Conservation (phyloP, 2,113 vertebrate species). For the Mesitornis unicolor region DNA sequence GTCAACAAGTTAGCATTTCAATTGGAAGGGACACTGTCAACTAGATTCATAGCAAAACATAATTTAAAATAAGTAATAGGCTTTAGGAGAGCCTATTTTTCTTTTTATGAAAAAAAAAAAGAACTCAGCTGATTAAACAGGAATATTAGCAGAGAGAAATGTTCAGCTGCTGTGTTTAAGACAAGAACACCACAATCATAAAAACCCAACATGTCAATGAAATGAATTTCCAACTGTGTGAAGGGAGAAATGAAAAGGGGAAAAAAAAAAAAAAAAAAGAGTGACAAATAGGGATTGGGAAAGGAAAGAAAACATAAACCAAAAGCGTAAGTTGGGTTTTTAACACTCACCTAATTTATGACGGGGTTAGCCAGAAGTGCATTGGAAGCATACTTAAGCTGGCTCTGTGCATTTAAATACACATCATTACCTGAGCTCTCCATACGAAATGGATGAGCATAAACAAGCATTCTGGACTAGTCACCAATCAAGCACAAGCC, state of each 20-base stretch:
- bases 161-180: not conserved
- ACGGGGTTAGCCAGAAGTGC: constrained; percentile 50
- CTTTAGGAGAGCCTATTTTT: not conserved
- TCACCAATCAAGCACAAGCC: not conserved
- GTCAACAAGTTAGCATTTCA: not conserved
- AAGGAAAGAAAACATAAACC: constrained; percentile 19
- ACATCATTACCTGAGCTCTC: constrained; percentile 35
- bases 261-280: not conserved
- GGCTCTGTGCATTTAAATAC: constrained; percentile 52
- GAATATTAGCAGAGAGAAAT: constrained; percentile 12
- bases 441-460: not conserved
- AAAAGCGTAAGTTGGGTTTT: not conserved
- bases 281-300: not conserved
- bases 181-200: constrained; percentile 27
- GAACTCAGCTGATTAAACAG: not conserved
- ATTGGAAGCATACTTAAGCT: constrained; percentile 53
- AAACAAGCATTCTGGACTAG: not conserved
- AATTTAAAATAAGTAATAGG: not conserved
- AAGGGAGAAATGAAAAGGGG: not conserved
- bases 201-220: constrained; percentile 16
- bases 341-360: constrained; percentile 63
- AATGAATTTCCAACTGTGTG: not conserved
- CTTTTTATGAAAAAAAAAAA: not conserved
- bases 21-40: not conserved
- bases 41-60: not conserved